These are phyloP conservation scores for Auanema sp. DNA, from an alignment of 2,888 invertebrate species.

Conservation along the genomic window DNA sequence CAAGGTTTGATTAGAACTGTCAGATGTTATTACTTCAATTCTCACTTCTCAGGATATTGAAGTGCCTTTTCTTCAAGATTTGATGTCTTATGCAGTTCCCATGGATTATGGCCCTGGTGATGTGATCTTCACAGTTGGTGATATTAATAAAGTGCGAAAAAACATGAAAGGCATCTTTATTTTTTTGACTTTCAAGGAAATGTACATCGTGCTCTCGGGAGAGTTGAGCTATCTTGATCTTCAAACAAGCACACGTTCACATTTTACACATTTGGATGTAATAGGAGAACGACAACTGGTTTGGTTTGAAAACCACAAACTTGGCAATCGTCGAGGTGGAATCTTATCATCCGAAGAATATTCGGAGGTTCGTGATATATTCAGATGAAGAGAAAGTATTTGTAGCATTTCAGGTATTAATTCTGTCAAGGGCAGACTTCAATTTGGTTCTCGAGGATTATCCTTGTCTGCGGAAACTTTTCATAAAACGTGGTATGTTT, in stretches of 20 bases:
- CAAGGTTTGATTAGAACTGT: conserved; percentile 18
- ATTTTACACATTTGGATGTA: neutral
- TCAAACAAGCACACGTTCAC: neutral
- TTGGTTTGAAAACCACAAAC: neutral
- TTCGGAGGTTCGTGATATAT: conserved; percentile 10
- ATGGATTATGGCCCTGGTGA: conserved; percentile 31
- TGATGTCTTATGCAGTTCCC: conserved; percentile 2
- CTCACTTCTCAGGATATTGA: conserved; percentile 14
- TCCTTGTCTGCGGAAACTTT: neutral
- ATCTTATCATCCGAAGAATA: conserved; percentile 12
- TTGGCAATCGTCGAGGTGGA: neutral
- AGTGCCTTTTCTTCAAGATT: conserved; percentile 10
- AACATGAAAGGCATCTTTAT: neutral
- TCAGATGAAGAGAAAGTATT: too few species aligned
- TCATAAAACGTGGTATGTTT: too few species aligned
- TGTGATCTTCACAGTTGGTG: conserved; percentile 34
- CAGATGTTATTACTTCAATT: conserved; percentile 25
- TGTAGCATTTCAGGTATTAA: conserved; percentile 7
- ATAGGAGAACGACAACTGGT: conserved; percentile 13
- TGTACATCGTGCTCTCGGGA: conserved; percentile 17
- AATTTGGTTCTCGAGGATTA: conserved; percentile 12
- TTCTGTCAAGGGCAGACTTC: conserved; percentile 5
- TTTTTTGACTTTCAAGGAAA: too few species aligned
- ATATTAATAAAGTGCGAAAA: conserved; percentile 25
- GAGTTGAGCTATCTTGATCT: neutral